Evolutionary conservation across 2,113 vertebrate genomes (phyloP), one percentile per base, ranked within the genome.

Genomic region (Tupaia chinensis): DNA sequence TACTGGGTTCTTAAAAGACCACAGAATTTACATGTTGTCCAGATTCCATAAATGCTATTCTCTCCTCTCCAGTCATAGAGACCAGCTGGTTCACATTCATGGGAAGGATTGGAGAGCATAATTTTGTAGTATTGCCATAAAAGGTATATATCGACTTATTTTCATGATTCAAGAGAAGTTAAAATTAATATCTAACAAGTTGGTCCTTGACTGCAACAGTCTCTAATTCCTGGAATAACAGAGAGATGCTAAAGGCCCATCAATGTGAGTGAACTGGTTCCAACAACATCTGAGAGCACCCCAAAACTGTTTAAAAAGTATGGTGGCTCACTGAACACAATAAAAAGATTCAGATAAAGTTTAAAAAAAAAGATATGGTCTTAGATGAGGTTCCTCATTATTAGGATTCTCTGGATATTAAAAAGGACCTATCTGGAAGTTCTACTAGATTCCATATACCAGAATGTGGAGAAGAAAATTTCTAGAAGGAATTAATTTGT

Each of bases 31-130:
- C 19, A 63, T 70, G 15, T 23, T 77, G 22, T 34, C 32, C 54
- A 94, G 16, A 89, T 70, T 83, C 29, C 84, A 63, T 54, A 91
- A 82, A 84, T 91, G 29, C 10, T 66, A 9, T 66, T 76, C 95
- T 81, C 13, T 58, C 16, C 63, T 92, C 20, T 6, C 6, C 1
- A 25, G 53, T 87, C 44, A 73, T 79, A 12, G 29, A 58, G 32
- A 73, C 7, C 6, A 85, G 5, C 10, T 54, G 16, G 12, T 70
- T 77, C 9, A 25, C 7, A 17, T 78, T 93, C 78, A 88, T 58
- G 79, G 34, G 17, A 5, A 85, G 23, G 34, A 2, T 53, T 85
- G 5, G 66, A 88, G 56, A 63, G 14, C 13, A 81, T 0, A 44
- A 3, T 1, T 90, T 87, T 34, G 2, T 80, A 87, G 63, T 34